Evolutionary conservation across 2,113 vertebrate genomes (phyloP).

Genomic region (Chloropsis hardwickii): DNA sequence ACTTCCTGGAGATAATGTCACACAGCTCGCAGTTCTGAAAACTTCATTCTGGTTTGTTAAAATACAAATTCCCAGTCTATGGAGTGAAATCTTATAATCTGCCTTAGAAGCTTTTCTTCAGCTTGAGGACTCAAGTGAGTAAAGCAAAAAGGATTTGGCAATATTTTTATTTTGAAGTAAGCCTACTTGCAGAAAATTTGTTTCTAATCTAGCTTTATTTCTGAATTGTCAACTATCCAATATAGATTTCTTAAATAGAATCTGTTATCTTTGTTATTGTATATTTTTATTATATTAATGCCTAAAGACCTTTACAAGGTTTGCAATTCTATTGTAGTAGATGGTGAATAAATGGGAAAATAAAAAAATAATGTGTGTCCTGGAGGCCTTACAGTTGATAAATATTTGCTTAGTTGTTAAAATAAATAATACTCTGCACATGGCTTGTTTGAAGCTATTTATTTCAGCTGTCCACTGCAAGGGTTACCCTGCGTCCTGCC

Average conservation of each 20-base stretch:
- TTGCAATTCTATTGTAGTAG: not conserved
- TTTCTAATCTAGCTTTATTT: slow-evolving; percentile 7
- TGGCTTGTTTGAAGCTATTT: not conserved
- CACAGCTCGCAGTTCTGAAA: not conserved
- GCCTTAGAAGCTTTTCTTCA: not conserved
- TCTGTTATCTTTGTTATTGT: not conserved
- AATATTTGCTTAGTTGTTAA: slow-evolving; percentile 21
- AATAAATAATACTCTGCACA: not conserved
- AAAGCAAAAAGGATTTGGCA: not conserved
- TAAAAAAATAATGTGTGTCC: not conserved
- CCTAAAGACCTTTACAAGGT: not conserved
- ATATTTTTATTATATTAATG: not conserved
- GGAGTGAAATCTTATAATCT: not conserved
- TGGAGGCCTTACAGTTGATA: not conserved
- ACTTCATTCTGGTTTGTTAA: not conserved
- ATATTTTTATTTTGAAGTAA: slow-evolving; percentile 8
- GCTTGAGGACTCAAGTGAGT: not conserved
- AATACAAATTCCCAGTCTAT: not conserved
- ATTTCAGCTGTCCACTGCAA: slow-evolving; percentile 6
- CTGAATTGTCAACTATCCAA: not conserved
- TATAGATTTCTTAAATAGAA: not conserved
- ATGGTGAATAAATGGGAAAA: not conserved
- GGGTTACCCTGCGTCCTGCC: not conserved
- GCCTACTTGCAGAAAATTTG: not conserved
- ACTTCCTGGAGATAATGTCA: not conserved